Conservation (phyloP, 64 coral and sea anemone genomes). For the Dendronephthya gigantea region DNA sequence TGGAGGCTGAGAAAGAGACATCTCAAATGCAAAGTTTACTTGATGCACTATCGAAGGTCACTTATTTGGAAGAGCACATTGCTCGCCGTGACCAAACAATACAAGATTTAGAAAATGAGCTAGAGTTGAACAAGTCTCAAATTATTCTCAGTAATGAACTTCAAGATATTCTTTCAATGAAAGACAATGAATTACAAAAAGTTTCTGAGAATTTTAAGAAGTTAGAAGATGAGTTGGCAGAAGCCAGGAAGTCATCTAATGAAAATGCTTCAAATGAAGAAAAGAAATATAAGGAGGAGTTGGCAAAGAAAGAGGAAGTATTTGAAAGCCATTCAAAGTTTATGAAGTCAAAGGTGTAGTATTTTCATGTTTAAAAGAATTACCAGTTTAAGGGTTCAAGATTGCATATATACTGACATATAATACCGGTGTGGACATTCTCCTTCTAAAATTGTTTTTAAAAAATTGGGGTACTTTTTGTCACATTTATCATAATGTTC, state of each 20-base stretch:
- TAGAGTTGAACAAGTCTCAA: constrained; percentile 5
- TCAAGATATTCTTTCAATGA: neutral
- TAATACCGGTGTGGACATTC: too few species aligned
- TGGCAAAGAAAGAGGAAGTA: neutral
- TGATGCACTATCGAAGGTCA: constrained; percentile 7
- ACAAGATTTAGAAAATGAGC: constrained; percentile 1
- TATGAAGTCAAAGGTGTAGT: constrained; percentile 3
- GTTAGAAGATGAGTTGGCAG: neutral
- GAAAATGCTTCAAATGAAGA: constrained; percentile 5
- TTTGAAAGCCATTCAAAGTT: constrained; percentile 16
- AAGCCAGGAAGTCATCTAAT: neutral
- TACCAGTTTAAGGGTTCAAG: too few species aligned
- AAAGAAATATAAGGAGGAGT: neutral
- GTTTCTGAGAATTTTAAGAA: constrained; percentile 1
- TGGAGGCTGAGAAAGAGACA: constrained; percentile 16
- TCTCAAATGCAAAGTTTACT: constrained; percentile 12
- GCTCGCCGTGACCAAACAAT: neutral
- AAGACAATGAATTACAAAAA: constrained; percentile 2
- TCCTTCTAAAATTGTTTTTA: too few species aligned
- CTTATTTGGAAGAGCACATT: neutral
- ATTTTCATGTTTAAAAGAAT: too few species aligned
- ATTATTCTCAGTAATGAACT: neutral
- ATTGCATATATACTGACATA: too few species aligned
- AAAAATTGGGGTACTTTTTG: too few species aligned
- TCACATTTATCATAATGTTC: too few species aligned